A percentile compares a stretch with the other conserved stretches of the same genome.
phyloP scores from a whole-genome alignment of 2,888 invertebrate species.

The Nipponacmea schrenckii region DNA sequence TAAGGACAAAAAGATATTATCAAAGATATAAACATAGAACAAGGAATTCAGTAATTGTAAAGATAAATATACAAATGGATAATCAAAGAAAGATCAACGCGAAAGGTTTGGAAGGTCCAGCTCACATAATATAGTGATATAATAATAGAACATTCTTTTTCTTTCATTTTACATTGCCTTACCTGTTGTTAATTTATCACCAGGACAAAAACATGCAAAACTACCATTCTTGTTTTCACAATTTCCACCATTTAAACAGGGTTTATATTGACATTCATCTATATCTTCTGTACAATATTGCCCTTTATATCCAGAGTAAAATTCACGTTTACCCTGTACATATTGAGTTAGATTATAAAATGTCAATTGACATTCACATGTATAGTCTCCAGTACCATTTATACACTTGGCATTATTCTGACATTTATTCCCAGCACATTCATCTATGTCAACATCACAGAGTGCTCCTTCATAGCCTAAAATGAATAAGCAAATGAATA shows the following conservation, averaged over 20 bases:
- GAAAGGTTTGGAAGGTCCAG: too few relatives aligned
- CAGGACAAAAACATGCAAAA: constrained; percentile 41
- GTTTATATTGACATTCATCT: constrained; percentile 32
- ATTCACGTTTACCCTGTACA: constrained; percentile 2
- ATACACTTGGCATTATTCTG: constrained; percentile 36
- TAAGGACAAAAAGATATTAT: too few relatives aligned
- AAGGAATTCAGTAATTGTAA: too few relatives aligned
- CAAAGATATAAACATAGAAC: too few relatives aligned
- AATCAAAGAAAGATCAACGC: too few relatives aligned
- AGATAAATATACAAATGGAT: too few relatives aligned
- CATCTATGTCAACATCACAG: constrained; percentile 51
- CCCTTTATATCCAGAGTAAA: constrained; percentile 47
- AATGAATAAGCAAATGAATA: neutral
- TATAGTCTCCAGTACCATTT: constrained; percentile 17
- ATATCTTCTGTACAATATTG: constrained; percentile 41
- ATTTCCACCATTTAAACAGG: constrained; percentile 45
- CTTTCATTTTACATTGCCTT: too few relatives aligned
- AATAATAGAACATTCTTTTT: too few relatives aligned
- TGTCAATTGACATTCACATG: constrained; percentile 22
- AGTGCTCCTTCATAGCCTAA: constrained; percentile 54
- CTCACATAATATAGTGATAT: too few relatives aligned
- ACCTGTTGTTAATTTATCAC: too few relatives aligned
- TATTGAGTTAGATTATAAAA: constrained; percentile 22
- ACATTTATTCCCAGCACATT: constrained; percentile 42
- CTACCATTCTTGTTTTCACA: constrained; percentile 39